Evolutionary conservation across 2,797 vertebrate genomes (phyloP).

Genomic region (Chiloscyllium punctatum): DNA sequence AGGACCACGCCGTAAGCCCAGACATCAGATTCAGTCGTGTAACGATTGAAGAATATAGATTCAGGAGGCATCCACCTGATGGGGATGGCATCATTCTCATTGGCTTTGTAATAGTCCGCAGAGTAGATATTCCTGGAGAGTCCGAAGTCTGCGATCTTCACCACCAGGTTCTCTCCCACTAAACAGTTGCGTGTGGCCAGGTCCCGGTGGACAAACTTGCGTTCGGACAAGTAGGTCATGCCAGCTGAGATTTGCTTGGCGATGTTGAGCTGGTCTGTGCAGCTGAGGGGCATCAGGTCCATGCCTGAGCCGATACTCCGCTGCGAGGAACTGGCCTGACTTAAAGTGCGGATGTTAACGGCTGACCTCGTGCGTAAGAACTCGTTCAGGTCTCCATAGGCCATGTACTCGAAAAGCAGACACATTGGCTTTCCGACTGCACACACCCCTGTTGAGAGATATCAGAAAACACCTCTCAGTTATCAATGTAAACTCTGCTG

Average conservation of each 20-base stretch:
- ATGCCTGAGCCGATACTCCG: constrained; percentile 59
- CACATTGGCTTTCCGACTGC: constrained; percentile 97
- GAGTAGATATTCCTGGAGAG: constrained; percentile 96
- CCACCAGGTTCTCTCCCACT: constrained; percentile 84
- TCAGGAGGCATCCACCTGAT: constrained; percentile 98
- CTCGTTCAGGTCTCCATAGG: constrained; percentile 89
- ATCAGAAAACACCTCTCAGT: background rate
- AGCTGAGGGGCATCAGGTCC: constrained; percentile 60
- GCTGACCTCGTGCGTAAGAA: constrained; percentile 78
- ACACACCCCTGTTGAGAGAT: constrained; percentile 74
- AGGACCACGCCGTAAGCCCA: constrained; percentile 95
- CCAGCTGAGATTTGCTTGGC: constrained; percentile 87
- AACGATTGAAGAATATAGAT: constrained; percentile 97
- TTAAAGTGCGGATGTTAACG: constrained; percentile 61
- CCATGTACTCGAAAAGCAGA: constrained; percentile 97
- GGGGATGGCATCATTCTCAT: constrained; percentile 92
- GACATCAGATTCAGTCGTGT: constrained; percentile 91
- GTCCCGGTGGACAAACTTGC: constrained; percentile 95
- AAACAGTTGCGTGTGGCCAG: constrained; percentile 95
- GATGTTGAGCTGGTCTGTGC: constrained; percentile 76
- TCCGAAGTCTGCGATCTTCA: constrained; percentile 96
- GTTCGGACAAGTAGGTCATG: constrained; percentile 93
- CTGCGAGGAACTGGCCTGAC: constrained; percentile 55
- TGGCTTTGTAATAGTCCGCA: constrained; percentile 95
- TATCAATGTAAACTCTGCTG: background rate